Base-by-base conservation (phyloP, 92 coral and sea anemone genomes). In the Umimayanthus chanpuru region DNA sequence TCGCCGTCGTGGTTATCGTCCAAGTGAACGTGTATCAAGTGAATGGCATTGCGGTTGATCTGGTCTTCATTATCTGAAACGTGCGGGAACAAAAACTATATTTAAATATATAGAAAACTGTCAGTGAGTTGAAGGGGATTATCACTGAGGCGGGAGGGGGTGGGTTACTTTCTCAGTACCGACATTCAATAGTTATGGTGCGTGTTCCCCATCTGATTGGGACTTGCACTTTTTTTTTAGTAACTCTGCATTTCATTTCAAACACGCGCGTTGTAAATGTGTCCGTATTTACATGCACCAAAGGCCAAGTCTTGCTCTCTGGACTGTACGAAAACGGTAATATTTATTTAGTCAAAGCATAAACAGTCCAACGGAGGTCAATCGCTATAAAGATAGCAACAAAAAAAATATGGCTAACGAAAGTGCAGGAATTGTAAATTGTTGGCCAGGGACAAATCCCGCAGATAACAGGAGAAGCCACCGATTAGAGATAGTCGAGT, bases 1-100 rank as follows among this genome's bases (percentile, higher is more conserved):
- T 83, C 61, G 12, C 87, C 87, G 36, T 83, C 87, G 44, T 70
- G 77, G 55, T 83, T 68, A 30, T 83, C 78, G 28, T 83, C 87
- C 43, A 83, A 25, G 26, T 83, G 87, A 2, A 47, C 25, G 38
- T 83, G 87, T 1, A 83, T 47, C 67, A 83, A 28, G 65, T 47
- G 77, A 73, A 83, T 70, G 29, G 87, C 87, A n/a, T 28, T 43
- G 16, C 87, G 77, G 87, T 30, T 83, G 21, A 50, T 28, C 43
- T 41, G 78, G 5, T 72, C 87, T 71, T 6, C 14, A 70, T 47
- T 26, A 4, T 70, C 87, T 83, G 55, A 0, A 21, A 40, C n/a
- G 18, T 38, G 25, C 18, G 58, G 58, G 20, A 61, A 61, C 81
- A 78, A 28, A 26, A 10, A 10, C 39, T 78, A 12, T 40, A 49